phyloP scores from a whole-genome alignment of 2,888 invertebrate species.

The Cerceris rybyensis region DNA sequence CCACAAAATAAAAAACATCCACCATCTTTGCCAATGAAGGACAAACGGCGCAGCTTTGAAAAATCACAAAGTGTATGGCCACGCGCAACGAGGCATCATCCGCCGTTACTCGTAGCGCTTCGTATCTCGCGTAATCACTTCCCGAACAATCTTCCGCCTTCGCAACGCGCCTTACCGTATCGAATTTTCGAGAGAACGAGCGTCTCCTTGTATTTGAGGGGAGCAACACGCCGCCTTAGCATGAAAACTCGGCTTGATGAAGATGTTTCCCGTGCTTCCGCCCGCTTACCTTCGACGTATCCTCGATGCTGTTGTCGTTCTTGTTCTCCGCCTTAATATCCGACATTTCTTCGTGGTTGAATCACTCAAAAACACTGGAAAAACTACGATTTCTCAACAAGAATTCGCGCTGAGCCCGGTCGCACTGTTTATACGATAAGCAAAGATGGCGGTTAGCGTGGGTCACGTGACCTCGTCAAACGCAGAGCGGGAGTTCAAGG shows the following conservation, averaged over 20 bases:
- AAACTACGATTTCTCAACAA: conserved; percentile 76
- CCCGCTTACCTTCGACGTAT: conserved; percentile 79
- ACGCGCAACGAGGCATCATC: conserved; percentile 48
- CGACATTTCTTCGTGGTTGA: conserved; percentile 77
- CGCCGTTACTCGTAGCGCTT: conserved; percentile 8
- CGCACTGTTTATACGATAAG: conserved; percentile 84
- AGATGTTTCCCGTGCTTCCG: conserved; percentile 59
- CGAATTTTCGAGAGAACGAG: conserved; percentile 69
- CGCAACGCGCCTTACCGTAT: conserved; percentile 32
- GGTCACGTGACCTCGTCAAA: conserved; percentile 83
- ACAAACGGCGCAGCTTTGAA: conserved; percentile 76
- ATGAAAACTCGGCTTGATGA: conserved; percentile 80
- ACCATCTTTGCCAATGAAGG: conserved; percentile 80
- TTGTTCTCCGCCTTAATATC: conserved; percentile 80
- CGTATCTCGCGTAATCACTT: conserved; percentile 17
- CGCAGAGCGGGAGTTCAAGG: conserved; percentile 77
- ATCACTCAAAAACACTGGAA: conserved; percentile 77
- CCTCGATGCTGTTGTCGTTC: conserved; percentile 81
- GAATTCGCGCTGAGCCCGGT: conserved; percentile 82
- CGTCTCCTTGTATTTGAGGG: conserved; percentile 69
- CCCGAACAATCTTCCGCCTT: conserved; percentile 19
- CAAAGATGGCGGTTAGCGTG: conserved; percentile 86
- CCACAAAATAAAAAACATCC: conserved; percentile 73
- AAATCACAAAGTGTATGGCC: conserved; percentile 62
- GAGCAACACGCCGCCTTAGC: conserved; percentile 73